Conservation (phyloP, 2,888 invertebrate species). For the Cheilosia vernalis region DNA sequence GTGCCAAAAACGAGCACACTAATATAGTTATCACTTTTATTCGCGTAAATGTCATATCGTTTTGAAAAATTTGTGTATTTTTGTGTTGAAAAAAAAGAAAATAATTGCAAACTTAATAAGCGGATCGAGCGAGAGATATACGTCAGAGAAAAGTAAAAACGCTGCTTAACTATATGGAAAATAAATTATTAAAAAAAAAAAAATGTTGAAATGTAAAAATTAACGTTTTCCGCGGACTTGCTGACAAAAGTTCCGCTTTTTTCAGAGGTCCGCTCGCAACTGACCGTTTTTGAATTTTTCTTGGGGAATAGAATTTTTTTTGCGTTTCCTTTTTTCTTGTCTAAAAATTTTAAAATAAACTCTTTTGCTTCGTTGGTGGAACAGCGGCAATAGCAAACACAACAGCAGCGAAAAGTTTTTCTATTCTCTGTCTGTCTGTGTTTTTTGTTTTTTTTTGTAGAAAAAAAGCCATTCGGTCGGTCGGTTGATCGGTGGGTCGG, state of each 20-base stretch:
- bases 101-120: slow-evolving; percentile 53
- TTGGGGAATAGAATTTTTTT: slow-evolving; percentile 55
- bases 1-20: slow-evolving; percentile 82
- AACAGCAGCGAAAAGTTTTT: slow-evolving; percentile 43
- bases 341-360: slow-evolving; percentile 68
- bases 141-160: slow-evolving; percentile 39
- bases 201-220: slow-evolving; percentile 68
- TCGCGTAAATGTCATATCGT: slow-evolving; percentile 83
- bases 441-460: neutral
- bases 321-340: slow-evolving; percentile 17
- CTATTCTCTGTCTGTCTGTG: slow-evolving; percentile 34
- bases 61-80: slow-evolving; percentile 70
- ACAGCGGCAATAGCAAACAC: slow-evolving; percentile 35
- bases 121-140: slow-evolving; percentile 65
- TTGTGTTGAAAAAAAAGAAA: slow-evolving; percentile 48
- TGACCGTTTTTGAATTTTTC: slow-evolving; percentile 79
- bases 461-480: slow-evolving; percentile 36
- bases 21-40: slow-evolving; percentile 83
- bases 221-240: slow-evolving; percentile 83
- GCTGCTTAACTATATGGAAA: slow-evolving; percentile 65
- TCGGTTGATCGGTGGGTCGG: slow-evolving; percentile 38
- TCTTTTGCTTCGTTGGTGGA: slow-evolving; percentile 54
- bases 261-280: slow-evolving; percentile 84
- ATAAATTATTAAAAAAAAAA: slow-evolving; percentile 60
- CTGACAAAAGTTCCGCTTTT: slow-evolving; percentile 83